phyloP scores from a whole-genome alignment of 2,797 vertebrate species.

The Gymnodraco acuticeps region DNA sequence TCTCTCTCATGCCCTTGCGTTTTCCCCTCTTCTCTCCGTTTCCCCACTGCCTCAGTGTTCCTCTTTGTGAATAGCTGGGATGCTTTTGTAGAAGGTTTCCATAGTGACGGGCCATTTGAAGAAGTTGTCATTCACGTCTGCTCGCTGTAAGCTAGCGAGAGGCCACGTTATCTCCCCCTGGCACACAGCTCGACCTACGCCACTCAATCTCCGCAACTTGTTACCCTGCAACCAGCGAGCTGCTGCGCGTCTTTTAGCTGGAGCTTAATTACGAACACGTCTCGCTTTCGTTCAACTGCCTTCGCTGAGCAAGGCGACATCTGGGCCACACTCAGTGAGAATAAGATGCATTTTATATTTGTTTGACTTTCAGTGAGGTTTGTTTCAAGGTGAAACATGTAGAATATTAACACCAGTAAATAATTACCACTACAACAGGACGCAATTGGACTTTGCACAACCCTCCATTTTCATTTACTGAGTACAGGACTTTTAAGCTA shows the following conservation, averaged over 20 bases:
- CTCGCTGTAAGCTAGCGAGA: constrained; percentile 66
- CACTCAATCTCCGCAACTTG: constrained; percentile 50
- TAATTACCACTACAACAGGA: constrained; percentile 19
- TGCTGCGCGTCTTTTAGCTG: constrained; percentile 2
- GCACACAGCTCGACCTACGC: constrained; percentile 59
- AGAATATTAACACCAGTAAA: constrained; percentile 29
- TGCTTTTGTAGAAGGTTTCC: constrained; percentile 83
- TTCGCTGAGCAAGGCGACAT: neutral
- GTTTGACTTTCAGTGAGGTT: constrained; percentile 4
- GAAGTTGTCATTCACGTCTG: constrained; percentile 78
- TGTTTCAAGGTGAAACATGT: constrained; percentile 3
- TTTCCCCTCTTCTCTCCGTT: neutral
- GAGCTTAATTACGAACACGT: constrained; percentile 46
- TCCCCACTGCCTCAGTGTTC: constrained; percentile 54
- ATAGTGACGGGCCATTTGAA: constrained; percentile 80
- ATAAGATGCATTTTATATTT: constrained; percentile 14
- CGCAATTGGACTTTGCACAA: constrained; percentile 7
- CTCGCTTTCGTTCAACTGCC: constrained; percentile 13
- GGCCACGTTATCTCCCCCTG: constrained; percentile 65
- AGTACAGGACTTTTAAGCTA: neutral
- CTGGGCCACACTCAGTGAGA: neutral
- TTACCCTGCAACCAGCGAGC: constrained; percentile 37
- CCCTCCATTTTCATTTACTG: neutral
- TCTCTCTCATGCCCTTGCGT: constrained; percentile 23
- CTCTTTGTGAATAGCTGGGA: constrained; percentile 79